A percentile compares a stretch with the other conserved stretches of the same genome.
These are phyloP conservation scores for Gymnothorax javanicus DNA, from an alignment of 2,797 vertebrate genomes.

Conservation along the genomic window DNA sequence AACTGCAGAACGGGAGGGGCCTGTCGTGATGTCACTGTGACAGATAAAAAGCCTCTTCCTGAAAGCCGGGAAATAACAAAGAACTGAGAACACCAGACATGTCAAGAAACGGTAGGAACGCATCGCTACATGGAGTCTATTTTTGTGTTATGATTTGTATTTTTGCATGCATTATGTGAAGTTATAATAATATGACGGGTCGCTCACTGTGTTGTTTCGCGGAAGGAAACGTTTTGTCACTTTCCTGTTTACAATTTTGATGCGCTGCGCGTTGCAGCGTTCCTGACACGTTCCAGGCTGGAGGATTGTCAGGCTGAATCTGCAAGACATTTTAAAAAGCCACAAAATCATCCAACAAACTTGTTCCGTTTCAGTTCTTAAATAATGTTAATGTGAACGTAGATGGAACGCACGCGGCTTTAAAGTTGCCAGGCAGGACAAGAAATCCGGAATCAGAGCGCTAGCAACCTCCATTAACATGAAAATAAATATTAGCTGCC, in stretches of 20 bases:
- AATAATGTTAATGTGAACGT: not conserved
- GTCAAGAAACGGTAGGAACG: slow-evolving; percentile 20
- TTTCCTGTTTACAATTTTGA: not conserved
- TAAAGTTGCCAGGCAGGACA: not conserved
- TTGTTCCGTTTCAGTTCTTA: not conserved
- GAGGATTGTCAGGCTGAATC: not conserved
- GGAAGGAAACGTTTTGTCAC: slow-evolving; percentile 6
- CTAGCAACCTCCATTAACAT: not conserved
- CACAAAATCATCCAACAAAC: not conserved
- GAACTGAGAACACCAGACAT: slow-evolving; percentile 21
- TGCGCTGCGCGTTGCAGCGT: slow-evolving; percentile 22
- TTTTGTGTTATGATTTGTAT: slow-evolving; percentile 16
- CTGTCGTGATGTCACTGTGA: slow-evolving; percentile 13
- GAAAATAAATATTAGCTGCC: not conserved
- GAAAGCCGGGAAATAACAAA: not conserved
- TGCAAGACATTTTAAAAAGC: not conserved
- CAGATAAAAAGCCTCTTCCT: not conserved
- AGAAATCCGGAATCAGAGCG: too few relatives aligned
- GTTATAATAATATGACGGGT: not conserved
- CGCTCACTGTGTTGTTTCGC: not conserved
- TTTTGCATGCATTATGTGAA: slow-evolving; percentile 16
- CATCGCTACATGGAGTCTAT: not conserved
- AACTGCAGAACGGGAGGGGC: slow-evolving; percentile 42
- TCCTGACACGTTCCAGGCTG: not conserved
- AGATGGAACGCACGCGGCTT: not conserved